These are phyloP conservation scores for Peromyscus melanophrys DNA, from an alignment of 2,797 vertebrate genomes.

Conservation along the genomic window DNA sequence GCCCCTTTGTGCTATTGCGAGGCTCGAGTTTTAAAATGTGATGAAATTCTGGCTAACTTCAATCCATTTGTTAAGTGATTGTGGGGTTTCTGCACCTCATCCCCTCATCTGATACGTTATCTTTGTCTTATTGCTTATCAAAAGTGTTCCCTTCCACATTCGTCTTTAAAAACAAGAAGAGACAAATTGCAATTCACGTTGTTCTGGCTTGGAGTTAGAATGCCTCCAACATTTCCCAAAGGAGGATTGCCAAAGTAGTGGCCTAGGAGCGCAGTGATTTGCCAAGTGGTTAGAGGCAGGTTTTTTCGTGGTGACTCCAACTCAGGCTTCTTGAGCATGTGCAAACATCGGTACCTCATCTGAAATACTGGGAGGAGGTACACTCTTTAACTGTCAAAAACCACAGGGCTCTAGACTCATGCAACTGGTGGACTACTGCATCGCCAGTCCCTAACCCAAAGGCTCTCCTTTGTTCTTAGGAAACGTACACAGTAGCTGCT, in stretches of 20 bases:
- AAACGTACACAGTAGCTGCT: constrained; percentile 19
- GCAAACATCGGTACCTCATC: not conserved
- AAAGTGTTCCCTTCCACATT: constrained; percentile 79
- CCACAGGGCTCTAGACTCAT: not conserved
- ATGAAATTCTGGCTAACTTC: constrained; percentile 80
- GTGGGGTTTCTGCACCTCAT: constrained; percentile 74
- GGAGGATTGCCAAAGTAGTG: constrained; percentile 36
- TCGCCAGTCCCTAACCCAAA: not conserved
- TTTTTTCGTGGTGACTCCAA: constrained; percentile 51
- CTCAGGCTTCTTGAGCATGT: not conserved
- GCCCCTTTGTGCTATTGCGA: constrained; percentile 74
- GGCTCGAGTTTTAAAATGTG: constrained; percentile 75
- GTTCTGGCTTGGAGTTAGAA: constrained; percentile 69
- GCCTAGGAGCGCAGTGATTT: constrained; percentile 21
- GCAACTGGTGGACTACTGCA: not conserved
- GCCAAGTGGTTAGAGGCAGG: constrained; percentile 56
- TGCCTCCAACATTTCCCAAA: constrained; percentile 69
- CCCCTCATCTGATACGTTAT: constrained; percentile 77
- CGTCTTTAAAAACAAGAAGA: constrained; percentile 66
- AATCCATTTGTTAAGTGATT: constrained; percentile 76
- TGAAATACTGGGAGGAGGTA: not conserved
- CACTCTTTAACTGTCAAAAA: not conserved
- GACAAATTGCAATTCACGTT: constrained; percentile 76
- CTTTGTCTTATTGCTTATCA: constrained; percentile 80
- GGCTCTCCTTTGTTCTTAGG: not conserved